These are phyloP conservation scores for Spizaetus ornatus DNA, from an alignment of 2,113 vertebrate genomes.

Conservation along the genomic window DNA sequence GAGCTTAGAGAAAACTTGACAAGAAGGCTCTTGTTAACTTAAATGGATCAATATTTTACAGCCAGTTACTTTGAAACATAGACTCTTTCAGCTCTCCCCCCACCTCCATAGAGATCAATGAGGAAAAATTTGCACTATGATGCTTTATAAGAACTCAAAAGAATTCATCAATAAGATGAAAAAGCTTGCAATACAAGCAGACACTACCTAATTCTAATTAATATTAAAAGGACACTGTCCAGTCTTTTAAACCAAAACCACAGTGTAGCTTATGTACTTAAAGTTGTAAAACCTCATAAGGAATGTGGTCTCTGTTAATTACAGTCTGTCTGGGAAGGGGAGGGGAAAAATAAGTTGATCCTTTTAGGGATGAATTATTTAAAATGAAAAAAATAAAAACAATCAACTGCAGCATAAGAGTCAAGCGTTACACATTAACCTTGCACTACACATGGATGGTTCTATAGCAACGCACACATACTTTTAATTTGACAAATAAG, in stretches of 20 bases:
- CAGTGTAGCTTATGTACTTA: neutral
- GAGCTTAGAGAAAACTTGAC: neutral
- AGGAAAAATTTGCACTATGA: slow-evolving; percentile 23
- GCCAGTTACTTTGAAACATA: neutral
- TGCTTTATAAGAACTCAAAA: neutral
- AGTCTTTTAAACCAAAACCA: neutral
- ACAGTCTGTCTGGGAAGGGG: neutral
- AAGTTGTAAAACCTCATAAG: neutral
- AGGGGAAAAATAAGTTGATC: neutral
- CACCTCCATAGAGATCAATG: neutral
- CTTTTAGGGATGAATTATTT: slow-evolving; percentile 12
- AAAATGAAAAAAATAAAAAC: neutral
- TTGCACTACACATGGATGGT: neutral
- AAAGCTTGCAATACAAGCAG: neutral
- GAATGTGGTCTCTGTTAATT: neutral
- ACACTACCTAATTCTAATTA: neutral
- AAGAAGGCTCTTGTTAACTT: neutral
- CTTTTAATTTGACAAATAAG: neutral
- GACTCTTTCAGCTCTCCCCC: neutral
- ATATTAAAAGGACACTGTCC: neutral
- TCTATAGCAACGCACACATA: neutral
- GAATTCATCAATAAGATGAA: neutral
- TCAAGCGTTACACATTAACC: neutral
- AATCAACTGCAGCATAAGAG: neutral
- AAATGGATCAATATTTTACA: slow-evolving; percentile 24